A percentile compares a stretch with the other conserved stretches of the same genome.
phyloP scores from a whole-genome alignment of 2,113 vertebrate genomes.

The Oncorhynchus nerka region DNA sequence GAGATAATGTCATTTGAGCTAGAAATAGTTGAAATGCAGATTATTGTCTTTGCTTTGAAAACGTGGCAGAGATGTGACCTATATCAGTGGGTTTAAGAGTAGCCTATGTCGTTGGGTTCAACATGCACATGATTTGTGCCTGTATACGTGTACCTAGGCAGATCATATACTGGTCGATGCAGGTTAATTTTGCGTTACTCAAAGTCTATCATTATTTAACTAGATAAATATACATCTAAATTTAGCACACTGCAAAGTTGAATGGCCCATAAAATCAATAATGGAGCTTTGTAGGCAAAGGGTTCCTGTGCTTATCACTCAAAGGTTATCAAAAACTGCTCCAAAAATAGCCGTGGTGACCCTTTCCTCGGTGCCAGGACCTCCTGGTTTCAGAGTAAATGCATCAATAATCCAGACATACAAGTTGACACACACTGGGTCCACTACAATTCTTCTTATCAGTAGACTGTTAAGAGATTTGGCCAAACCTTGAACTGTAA shows the following conservation, averaged over 20 bases:
- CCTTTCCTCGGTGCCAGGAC: conserved; percentile 13
- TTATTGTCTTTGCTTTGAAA: too few relatives aligned
- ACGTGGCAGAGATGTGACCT: too few relatives aligned
- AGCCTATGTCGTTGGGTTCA: too few relatives aligned
- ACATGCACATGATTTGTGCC: too few relatives aligned
- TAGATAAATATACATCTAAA: conserved; percentile 25
- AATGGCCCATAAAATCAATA: conserved; percentile 48
- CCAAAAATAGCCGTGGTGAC: conserved; percentile 22
- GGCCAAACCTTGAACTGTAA: too few relatives aligned
- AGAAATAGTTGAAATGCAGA: too few relatives aligned
- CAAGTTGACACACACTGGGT: background rate
- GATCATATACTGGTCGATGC: too few relatives aligned
- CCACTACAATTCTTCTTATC: background rate
- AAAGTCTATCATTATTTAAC: too few relatives aligned
- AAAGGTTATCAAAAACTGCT: conserved; percentile 9
- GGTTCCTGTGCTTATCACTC: conserved; percentile 42
- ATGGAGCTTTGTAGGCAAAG: conserved; percentile 27
- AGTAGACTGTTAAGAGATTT: background rate
- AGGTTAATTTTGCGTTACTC: too few relatives aligned
- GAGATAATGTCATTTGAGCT: too few relatives aligned
- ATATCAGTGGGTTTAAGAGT: too few relatives aligned
- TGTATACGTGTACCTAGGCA: too few relatives aligned
- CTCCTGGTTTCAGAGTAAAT: background rate
- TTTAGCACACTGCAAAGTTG: conserved; percentile 42
- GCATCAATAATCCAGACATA: background rate